Base-by-base conservation (phyloP, 2,888 invertebrate genomes). In the Agrotis exclamationis region DNA sequence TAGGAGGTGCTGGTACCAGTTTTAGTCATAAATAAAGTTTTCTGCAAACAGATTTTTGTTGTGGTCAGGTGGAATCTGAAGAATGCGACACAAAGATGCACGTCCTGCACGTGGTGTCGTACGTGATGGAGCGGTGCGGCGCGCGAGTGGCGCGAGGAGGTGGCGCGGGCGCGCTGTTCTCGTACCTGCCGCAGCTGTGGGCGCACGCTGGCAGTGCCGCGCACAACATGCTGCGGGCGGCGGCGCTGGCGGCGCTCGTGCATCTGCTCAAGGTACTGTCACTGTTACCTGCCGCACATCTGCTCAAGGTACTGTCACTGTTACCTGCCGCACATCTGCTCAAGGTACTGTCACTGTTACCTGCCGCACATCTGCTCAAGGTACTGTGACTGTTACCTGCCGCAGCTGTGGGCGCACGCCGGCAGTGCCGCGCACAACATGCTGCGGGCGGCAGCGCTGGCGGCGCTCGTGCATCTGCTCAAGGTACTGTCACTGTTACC, bases 71-170 rank as follows among this genome's bases (percentile, higher is more conserved):
- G 90, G 98, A 99, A 91, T 98, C 98, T 0, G 97, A 97, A 80
- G 99, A 99, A 94, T 99, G 99, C 94, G 99, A 99, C 92, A 99
- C 99, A 1, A 99, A 99, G 97, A 99, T 99, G 98, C 98, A 98
- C 91, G 98, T 99, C 28, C 96, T 99, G 50, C 98, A 98, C 93
- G 98, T 99, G 72, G 97, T 99, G 92, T 98, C 99, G 57, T 98
- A 98, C 90, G 97, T 99, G 89, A 98, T 99, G 86, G 99, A 99
- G 94, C 97, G 99, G 69, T 98, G 98, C 91, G 98, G 97, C 62
- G 97, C 97, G 64, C 98, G 98, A 60, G 97, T 99, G 77, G 98
- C 99, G 88, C 97, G 98, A 80, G 98, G 98, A 88, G 90, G 85
- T 3, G 90, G 89, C 62, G 80, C 90, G 65, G 92, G 96, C 97